Conservation (phyloP, 2,888 invertebrate genomes). For the Drosophila nr. fundita region DNA sequence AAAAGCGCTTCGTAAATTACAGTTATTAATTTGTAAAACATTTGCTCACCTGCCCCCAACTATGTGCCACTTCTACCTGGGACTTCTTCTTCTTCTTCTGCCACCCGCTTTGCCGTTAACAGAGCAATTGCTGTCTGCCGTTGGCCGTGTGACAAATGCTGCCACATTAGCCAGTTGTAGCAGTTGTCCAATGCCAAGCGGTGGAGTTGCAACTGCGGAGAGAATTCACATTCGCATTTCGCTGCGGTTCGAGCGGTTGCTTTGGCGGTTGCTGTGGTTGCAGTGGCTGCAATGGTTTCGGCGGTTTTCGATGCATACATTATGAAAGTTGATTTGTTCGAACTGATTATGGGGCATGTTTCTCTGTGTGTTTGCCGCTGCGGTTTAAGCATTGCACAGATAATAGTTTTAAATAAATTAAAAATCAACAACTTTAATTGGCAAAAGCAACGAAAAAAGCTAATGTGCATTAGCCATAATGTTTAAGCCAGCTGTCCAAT, state of each 20-base stretch:
- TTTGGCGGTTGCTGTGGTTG: constrained; percentile 53
- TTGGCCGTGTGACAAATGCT: constrained; percentile 54
- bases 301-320: constrained; percentile 39
- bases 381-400: constrained; percentile 39
- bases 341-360: constrained; percentile 69
- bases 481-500: constrained; percentile 30
- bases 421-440: constrained; percentile 65
- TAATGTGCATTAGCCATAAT: constrained; percentile 40
- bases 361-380: constrained; percentile 57
- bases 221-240: constrained; percentile 17
- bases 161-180: constrained; percentile 55
- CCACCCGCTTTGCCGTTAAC: not conserved
- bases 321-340: constrained; percentile 77
- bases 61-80: not conserved
- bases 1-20: not conserved
- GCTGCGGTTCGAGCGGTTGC: constrained; percentile 44
- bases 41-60: not conserved
- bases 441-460: constrained; percentile 28
- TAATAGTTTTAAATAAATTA: constrained; percentile 73
- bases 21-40: not conserved
- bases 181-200: constrained; percentile 11
- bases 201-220: not conserved
- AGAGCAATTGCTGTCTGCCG: not conserved
- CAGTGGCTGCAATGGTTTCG: constrained; percentile 41
- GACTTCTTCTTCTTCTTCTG: not conserved